Base-by-base conservation (phyloP, 1,140 invertebrate genomes). In the Platyscapa corneri region DNA sequence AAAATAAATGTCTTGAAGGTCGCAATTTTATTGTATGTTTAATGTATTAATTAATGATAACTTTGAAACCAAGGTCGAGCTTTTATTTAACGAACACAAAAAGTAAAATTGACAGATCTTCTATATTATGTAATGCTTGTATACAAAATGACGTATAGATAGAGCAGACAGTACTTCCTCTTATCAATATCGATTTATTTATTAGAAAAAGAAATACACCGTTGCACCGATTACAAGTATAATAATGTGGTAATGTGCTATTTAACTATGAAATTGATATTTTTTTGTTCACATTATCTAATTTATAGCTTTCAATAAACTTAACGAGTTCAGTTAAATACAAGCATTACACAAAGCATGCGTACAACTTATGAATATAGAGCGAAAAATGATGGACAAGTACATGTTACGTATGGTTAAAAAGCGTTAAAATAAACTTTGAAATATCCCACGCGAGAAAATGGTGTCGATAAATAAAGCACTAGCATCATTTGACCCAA, bases 381-480 rank as follows among this genome's bases (percentile, higher is more conserved):
- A 42, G 37, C 37, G 18, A 74, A 72, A 72, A 74, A 74, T 42
- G 20, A 23, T 5, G 7, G 20, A 60, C 1, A 27, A 60, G 56
- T 10, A 5, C 5, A 23, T 2, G 5, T 60, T 60, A 23, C 27
- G 56, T 27, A 27, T 60, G 56, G 56, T 14, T 60, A 27, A 53
- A 53, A 53, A 53, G 49, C 49, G 67, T 32, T 39, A 72, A 67
- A 74, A 74, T 74, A 42, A 74, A 42, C 39, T 3, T 74, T 42
- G 27, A n/a, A 42, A 74, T 39, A 42, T 74, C 39, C 27, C 6
- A 42, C 23, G 23, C 39, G 27, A 5, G 3, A 42, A 74, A 42
- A 74, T 10, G 20, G 14, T 32, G 37, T n/a, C 37, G 70, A 74
- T 74, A 74, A 74, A 74, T 74, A 74, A 74, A 74, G 27, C 70